phyloP scores from a whole-genome alignment of 1,140 invertebrate species.

The Drosophila elegans region DNA sequence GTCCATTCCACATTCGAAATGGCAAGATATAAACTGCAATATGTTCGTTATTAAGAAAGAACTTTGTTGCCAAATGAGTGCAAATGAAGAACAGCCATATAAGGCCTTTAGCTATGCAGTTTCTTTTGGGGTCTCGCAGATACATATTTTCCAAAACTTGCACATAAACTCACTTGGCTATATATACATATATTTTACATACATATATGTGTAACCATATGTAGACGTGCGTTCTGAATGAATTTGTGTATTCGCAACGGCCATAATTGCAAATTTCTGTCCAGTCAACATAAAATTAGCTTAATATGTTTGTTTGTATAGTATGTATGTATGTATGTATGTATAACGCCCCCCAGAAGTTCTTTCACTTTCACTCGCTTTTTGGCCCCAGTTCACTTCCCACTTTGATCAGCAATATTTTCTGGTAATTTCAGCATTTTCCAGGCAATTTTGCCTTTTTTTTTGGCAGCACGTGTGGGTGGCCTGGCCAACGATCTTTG shows the following conservation, averaged over 20 bases:
- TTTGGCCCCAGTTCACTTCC: conserved; percentile 3
- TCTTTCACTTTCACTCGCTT: conserved; percentile 44
- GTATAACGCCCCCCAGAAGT: conserved; percentile 18
- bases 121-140: conserved; percentile 22
- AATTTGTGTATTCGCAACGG: conserved; percentile 30
- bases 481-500: conserved; percentile 14
- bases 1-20: neutral
- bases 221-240: conserved; percentile 21
- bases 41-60: neutral
- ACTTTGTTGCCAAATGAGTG: conserved; percentile 29
- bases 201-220: neutral
- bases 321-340: neutral
- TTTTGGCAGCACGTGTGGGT: conserved; percentile 26
- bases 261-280: conserved; percentile 46
- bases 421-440: conserved; percentile 16
- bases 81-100: conserved; percentile 27
- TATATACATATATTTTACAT: neutral
- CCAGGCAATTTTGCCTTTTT: neutral
- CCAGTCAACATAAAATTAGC: conserved; percentile 49
- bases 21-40: neutral
- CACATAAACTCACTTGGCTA: conserved; percentile 9
- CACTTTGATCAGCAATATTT: conserved; percentile 37
- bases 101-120: conserved; percentile 20
- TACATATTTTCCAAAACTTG: conserved; percentile 16
- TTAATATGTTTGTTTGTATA: conserved; percentile 25